Conservation (phyloP, 2,888 invertebrate species). For the Epistrophe grossulariae region DNA sequence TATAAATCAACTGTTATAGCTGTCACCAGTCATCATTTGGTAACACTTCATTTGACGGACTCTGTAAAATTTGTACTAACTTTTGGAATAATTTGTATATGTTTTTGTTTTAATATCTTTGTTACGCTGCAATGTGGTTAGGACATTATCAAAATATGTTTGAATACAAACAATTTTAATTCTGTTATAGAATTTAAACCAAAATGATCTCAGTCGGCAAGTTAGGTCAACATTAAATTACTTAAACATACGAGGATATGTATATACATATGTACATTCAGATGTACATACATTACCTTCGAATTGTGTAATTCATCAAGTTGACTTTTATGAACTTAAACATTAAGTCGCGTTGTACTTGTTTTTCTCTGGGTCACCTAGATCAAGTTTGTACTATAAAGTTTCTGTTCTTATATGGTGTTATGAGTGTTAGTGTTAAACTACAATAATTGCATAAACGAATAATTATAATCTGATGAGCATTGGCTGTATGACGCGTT, state of each 20-base stretch:
- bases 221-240: background rate
- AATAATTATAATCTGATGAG: background rate
- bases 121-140: no score
- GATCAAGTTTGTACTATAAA: conserved; percentile 41
- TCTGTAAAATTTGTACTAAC: no score
- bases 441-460: background rate
- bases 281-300: no score
- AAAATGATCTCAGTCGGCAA: background rate
- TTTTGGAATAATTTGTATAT: no score
- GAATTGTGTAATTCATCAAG: background rate
- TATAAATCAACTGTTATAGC: no score
- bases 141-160: no score
- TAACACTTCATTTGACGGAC: no score
- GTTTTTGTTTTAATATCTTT: no score
- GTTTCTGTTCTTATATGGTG: background rate
- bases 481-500: background rate
- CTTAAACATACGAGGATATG: background rate
- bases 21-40: no score
- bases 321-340: background rate
- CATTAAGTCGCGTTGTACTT: conserved; percentile 30
- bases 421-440: background rate
- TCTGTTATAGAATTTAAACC: background rate
- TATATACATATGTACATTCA: no score
- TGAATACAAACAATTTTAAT: no score
- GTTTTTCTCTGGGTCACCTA: conserved; percentile 52